A percentile compares a stretch with the other conserved stretches of the same genome.
Evolutionary conservation across 1,140 invertebrate genomes (phyloP).

Genomic region (Anoplophora glabripennis): DNA sequence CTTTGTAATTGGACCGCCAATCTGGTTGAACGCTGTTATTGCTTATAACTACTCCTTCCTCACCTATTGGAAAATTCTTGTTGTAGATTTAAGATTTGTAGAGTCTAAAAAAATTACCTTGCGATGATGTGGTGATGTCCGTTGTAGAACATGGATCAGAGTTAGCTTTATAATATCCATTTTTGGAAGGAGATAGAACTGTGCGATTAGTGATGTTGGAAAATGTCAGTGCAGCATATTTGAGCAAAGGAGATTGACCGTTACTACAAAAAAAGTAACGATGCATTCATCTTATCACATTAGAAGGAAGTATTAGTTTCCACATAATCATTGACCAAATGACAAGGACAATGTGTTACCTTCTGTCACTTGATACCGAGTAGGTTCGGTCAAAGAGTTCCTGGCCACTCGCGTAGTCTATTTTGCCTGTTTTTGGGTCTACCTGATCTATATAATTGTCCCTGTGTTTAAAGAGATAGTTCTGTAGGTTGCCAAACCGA

Average conservation of each 20-base stretch:
- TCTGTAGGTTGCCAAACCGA: conserved; percentile 83
- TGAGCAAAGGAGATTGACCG: conserved; percentile 13
- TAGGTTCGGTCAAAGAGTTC: conserved; percentile 55
- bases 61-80: conserved; percentile 19
- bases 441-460: conserved; percentile 80
- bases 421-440: conserved; percentile 59
- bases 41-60: conserved; percentile 46
- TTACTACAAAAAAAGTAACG: conserved; percentile 13
- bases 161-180: conserved; percentile 34
- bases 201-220: conserved; percentile 42
- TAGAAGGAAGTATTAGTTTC: too few relatives aligned
- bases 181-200: not conserved
- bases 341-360: conserved; percentile 18
- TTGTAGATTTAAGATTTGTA: too few relatives aligned
- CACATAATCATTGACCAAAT: too few relatives aligned
- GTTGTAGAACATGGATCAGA: conserved; percentile 34
- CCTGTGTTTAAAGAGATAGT: conserved; percentile 77
- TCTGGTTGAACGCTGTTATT: conserved; percentile 67
- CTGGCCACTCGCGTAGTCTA: conserved; percentile 62
- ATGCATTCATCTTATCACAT: too few relatives aligned
- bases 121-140: conserved; percentile 21
- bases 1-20: conserved; percentile 72
- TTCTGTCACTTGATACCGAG: conserved; percentile 22
- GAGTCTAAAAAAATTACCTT: not conserved
- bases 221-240: conserved; percentile 54